Evolutionary conservation across 2,888 invertebrate species (phyloP).

Genomic region (Nephrotoma guestfalica): DNA sequence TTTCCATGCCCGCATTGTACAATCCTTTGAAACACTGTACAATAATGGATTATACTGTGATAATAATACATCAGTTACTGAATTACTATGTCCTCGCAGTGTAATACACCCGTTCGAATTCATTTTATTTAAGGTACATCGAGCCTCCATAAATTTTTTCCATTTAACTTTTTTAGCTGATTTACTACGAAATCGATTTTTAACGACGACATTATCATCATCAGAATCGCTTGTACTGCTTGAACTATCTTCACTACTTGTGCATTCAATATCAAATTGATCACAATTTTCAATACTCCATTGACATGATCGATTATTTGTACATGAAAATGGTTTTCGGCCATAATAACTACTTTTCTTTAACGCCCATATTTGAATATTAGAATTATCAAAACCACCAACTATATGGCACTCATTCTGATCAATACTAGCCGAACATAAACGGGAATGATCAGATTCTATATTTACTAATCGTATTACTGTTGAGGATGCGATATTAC

Average conservation of each 20-base stretch:
- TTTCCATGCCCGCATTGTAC: conserved; percentile 61
- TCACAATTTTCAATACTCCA: conserved; percentile 24
- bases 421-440: conserved; percentile 21
- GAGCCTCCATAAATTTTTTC: conserved; percentile 9
- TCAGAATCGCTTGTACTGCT: conserved; percentile 14
- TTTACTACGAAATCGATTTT: conserved; percentile 7
- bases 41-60: conserved; percentile 45
- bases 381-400: conserved; percentile 28
- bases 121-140: conserved; percentile 24
- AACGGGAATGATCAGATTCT: conserved; percentile 8
- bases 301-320: conserved; percentile 19
- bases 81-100: conserved; percentile 59
- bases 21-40: conserved; percentile 58
- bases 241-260: conserved; percentile 8
- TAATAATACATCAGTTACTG: conserved; percentile 43
- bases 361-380: conserved; percentile 28
- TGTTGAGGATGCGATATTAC: neutral
- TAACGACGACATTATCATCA: conserved; percentile 15
- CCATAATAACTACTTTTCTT: conserved; percentile 24
- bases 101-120: conserved; percentile 44
- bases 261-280: conserved; percentile 6
- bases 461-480: neutral
- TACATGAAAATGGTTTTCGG: conserved; percentile 22
- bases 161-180: conserved; percentile 16
- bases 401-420: conserved; percentile 26